These are phyloP conservation scores for Clarias gariepinus DNA, from an alignment of 2,113 vertebrate genomes.

Conservation along the genomic window DNA sequence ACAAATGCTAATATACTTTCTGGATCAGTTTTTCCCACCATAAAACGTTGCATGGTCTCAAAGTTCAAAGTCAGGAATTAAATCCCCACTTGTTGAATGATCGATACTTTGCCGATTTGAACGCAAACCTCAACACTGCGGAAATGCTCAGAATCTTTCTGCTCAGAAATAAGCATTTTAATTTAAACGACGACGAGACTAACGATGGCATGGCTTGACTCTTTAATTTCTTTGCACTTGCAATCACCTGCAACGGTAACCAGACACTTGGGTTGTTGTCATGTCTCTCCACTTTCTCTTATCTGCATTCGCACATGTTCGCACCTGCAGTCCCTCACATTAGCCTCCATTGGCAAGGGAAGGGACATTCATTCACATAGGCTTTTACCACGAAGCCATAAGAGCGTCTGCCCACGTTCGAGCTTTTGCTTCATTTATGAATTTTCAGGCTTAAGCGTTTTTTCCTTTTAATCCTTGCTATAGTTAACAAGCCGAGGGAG, in stretches of 20 bases:
- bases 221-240: neutral
- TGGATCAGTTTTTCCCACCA: neutral
- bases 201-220: neutral
- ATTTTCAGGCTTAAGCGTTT: constrained; percentile 38
- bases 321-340: constrained; percentile 5
- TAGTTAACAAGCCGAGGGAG: constrained; percentile 55
- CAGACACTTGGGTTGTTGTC: neutral
- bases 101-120: neutral
- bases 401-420: constrained; percentile 11
- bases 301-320: constrained; percentile 45
- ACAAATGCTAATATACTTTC: neutral
- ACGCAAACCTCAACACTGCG: neutral
- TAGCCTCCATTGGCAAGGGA: constrained; percentile 24
- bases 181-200: neutral
- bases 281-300: constrained; percentile 10
- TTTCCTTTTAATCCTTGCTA: constrained; percentile 46
- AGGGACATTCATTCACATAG: constrained; percentile 33
- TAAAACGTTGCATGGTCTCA: neutral
- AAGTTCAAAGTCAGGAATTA: neutral
- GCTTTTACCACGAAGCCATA: constrained; percentile 36
- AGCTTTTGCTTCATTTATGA: constrained; percentile 41
- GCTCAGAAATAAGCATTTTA: neutral
- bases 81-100: neutral
- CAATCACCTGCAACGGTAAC: neutral
- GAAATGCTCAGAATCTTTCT: neutral